A percentile compares a stretch with the other conserved stretches of the same genome.
Evolutionary conservation across 1,140 invertebrate species (phyloP).

Genomic region (Drosophila auraria): DNA sequence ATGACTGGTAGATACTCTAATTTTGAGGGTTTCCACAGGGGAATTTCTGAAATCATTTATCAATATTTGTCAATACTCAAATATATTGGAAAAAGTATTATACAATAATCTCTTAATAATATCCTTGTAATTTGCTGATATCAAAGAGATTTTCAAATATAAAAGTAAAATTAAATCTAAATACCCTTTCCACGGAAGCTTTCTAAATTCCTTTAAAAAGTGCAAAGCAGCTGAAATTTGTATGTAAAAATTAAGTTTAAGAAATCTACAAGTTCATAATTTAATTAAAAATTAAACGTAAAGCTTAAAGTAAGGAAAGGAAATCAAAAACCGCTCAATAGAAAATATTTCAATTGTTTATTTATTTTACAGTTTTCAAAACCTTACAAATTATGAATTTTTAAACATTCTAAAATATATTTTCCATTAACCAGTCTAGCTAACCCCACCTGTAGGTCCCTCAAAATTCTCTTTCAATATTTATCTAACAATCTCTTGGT

Average conservation of each 20-base stretch:
- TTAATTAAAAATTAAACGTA: not conserved
- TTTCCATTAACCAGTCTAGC: not conserved
- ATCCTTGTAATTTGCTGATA: not conserved
- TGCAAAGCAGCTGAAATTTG: fast-evolving
- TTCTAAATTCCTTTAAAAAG: not conserved
- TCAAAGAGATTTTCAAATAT: no score
- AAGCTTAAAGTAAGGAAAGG: no score
- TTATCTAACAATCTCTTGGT: constrained; percentile 30
- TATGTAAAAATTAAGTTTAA: not conserved
- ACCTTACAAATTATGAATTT: not conserved
- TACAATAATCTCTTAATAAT: no score
- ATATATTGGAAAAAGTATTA: no score
- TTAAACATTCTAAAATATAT: not conserved
- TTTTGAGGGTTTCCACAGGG: no score
- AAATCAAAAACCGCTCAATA: no score
- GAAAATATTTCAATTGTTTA: no score
- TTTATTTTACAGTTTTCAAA: no score
- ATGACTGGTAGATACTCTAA: constrained; percentile 34
- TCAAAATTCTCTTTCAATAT: not conserved
- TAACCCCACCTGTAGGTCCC: not conserved
- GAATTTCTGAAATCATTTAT: not conserved
- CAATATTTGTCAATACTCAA: not conserved
- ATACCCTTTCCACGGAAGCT: not conserved
- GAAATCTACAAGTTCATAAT: not conserved
- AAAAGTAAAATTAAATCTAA: not conserved